These are phyloP conservation scores for Nixonia krombeini DNA, from an alignment of 1,140 invertebrate genomes.

Conservation along the genomic window DNA sequence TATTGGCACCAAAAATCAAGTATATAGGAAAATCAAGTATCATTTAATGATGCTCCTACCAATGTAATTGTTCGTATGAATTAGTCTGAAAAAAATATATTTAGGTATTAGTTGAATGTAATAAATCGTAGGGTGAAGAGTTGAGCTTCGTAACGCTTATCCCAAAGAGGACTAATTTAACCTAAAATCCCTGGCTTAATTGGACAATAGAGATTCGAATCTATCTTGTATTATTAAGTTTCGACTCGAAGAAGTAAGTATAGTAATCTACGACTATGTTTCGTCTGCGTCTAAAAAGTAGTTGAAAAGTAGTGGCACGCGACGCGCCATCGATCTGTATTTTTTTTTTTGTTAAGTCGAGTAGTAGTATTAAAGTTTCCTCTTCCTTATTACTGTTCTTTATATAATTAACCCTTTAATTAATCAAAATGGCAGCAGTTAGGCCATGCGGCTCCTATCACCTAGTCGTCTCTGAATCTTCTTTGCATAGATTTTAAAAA, in stretches of 20 bases:
- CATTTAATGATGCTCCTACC: no score
- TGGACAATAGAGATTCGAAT: slow-evolving; percentile 62
- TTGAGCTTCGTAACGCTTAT: slow-evolving; percentile 30
- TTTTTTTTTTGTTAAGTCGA: slow-evolving; percentile 60
- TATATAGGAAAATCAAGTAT: no score
- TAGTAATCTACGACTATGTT: slow-evolving; percentile 58
- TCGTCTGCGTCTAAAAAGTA: slow-evolving; percentile 67
- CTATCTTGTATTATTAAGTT: slow-evolving; percentile 59
- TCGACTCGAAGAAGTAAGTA: slow-evolving; percentile 58
- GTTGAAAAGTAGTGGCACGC: slow-evolving; percentile 65
- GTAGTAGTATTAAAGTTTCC: slow-evolving; percentile 66
- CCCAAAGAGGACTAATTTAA: slow-evolving; percentile 30
- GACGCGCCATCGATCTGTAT: slow-evolving; percentile 38
- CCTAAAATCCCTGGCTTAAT: slow-evolving; percentile 42
- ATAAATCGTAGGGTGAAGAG: no score
- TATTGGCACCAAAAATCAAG: no score
- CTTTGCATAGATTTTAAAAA: slow-evolving; percentile 68
- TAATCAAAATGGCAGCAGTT: slow-evolving; percentile 71
- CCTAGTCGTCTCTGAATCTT: slow-evolving; percentile 66
- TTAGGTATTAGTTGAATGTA: no score
- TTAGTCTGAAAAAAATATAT: no score
- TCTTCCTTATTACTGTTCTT: slow-evolving; percentile 32
- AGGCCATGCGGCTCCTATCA: slow-evolving; percentile 71
- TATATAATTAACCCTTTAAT: slow-evolving; percentile 65
- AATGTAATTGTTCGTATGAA: no score